Evolutionary conservation across 1,140 invertebrate species (phyloP).

Genomic region (Chionoecetes opilio): DNA sequence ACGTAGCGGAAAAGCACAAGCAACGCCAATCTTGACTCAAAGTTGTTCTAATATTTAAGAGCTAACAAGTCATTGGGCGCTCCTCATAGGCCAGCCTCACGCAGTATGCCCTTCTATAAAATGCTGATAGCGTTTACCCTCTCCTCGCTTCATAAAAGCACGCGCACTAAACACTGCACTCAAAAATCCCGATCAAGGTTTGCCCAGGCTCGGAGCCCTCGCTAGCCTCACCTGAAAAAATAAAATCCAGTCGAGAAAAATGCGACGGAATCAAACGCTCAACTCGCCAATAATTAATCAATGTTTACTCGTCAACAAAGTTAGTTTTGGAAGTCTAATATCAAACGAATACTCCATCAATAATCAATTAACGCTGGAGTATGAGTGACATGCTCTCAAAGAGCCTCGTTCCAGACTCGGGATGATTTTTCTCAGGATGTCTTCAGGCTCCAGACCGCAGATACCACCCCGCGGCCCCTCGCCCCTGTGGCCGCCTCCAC

Average conservation of each 20-base stretch:
- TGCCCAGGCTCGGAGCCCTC: constrained; percentile 25
- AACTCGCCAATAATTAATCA: constrained; percentile 73
- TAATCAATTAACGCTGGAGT: constrained; percentile 71
- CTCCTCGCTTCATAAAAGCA: constrained; percentile 61
- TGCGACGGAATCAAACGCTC: constrained; percentile 59
- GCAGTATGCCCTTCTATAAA: constrained; percentile 50
- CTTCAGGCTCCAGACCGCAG: constrained; percentile 34
- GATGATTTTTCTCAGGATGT: constrained; percentile 46
- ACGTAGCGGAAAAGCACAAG: not conserved
- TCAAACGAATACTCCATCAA: constrained; percentile 72
- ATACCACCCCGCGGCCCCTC: not conserved
- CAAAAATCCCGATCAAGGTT: constrained; percentile 59
- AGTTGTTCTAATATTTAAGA: constrained; percentile 48
- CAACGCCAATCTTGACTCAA: not conserved
- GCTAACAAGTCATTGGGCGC: constrained; percentile 57
- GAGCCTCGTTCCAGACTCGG: constrained; percentile 53
- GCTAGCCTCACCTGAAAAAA: constrained; percentile 12
- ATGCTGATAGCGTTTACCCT: constrained; percentile 57
- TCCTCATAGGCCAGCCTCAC: not conserved
- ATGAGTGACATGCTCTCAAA: constrained; percentile 62
- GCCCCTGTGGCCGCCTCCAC: not conserved
- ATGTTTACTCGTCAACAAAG: constrained; percentile 73
- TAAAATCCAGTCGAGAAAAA: constrained; percentile 56
- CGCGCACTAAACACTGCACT: constrained; percentile 53
- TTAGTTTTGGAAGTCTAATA: constrained; percentile 69